Conservation (phyloP, 1,140 invertebrate species). For the Drosophila truncata region DNA sequence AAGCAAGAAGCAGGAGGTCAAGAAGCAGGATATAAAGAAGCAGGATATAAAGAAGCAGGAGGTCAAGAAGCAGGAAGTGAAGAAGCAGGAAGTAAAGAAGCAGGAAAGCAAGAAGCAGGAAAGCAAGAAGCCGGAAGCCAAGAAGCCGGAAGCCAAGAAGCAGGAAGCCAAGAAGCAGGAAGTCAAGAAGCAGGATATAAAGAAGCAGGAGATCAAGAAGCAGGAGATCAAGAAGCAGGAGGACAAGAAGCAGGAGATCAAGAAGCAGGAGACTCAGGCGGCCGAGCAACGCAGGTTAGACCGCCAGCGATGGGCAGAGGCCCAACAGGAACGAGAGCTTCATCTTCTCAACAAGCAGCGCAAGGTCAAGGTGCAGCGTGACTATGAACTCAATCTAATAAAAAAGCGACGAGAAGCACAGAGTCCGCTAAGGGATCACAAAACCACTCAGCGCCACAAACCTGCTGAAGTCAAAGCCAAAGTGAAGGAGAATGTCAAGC, state of each 20-base stretch:
- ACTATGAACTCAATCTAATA: slow-evolving; percentile 5
- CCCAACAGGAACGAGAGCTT: background rate
- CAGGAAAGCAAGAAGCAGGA: background rate
- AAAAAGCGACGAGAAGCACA: background rate
- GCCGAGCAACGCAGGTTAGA: slow-evolving; percentile 1
- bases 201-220: background rate
- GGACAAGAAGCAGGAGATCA: background rate
- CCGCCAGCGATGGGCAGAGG: background rate
- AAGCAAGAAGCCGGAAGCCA: background rate
- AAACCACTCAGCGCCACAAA: background rate
- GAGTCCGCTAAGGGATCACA: background rate
- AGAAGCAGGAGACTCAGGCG: too few species aligned
- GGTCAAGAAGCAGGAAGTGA: background rate
- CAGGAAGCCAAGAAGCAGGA: background rate
- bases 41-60: background rate
- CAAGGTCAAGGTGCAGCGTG: slow-evolving; percentile 12
- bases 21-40: background rate
- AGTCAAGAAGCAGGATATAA: background rate
- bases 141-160: background rate
- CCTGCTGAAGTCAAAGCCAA: background rate
- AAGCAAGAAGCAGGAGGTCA: background rate
- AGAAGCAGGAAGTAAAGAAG: too few species aligned
- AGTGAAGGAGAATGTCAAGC: background rate
- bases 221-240: background rate
- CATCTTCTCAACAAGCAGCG: background rate